Evolutionary conservation across 1,140 invertebrate species (phyloP), one percentile per base, ranked within the genome.

Genomic region (Papilio polyxenes): DNA sequence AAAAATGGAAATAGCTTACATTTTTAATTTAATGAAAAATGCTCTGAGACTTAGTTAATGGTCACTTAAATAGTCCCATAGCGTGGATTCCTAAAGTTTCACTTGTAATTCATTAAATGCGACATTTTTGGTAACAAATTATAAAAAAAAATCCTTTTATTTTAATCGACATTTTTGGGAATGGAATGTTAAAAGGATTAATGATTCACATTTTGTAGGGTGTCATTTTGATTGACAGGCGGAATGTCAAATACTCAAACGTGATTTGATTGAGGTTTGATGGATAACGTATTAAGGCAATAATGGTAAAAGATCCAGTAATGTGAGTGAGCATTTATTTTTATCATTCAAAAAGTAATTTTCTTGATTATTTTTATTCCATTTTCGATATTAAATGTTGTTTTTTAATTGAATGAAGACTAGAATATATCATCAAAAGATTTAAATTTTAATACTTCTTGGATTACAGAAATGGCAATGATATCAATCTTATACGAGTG

Each of bases 211-310:
- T 37, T 72, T 17, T 15, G 31, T 72, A 37, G 10, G 3, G 23
- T 37, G 65, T 37, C 65, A 72, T 37, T 37, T 72, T 17, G 65
- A 72, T 13, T 72, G 65, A 72, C 65, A 72, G 13, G 62, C 62
- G 23, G 23, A 65, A 23, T 37, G 31, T 72, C 65, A 37, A 72
- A 72, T 20, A 15, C 65, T 72, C 31, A 37, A 23, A 11, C 31
- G 31, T 15, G 23, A 23, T 65, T 23, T 65, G 65, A 72, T 72
- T 37, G 65, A 72, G 23, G 65, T 37, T 37, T 72, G 65, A 37
- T 31, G 15, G 65, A 37, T 72, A 31, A 72, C 65, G 65, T 40
- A 72, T 72, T 72, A 37, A 72, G 65, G 65, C 31, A 37, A 72
- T 72, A 15, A 72, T 15, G 62, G 20, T 65, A 37, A 37, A 37